Percentiles rank a stretch among this genome's conserved stretches.
Conservation (phyloP, 1,140 invertebrate species). For the Heterodera schachtii region DNA sequence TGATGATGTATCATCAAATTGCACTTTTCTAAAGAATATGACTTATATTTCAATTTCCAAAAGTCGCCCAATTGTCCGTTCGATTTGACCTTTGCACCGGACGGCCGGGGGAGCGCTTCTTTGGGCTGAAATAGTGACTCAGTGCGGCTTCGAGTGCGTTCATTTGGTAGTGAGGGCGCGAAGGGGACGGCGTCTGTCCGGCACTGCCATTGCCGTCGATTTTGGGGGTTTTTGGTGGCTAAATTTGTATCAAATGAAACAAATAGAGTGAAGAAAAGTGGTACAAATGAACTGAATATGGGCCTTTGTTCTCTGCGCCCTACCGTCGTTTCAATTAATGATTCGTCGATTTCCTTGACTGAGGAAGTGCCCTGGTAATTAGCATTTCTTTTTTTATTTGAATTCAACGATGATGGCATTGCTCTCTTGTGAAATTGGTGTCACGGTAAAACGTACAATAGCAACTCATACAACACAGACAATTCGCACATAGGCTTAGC, state of each 20-base stretch:
- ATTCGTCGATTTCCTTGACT: too few relatives aligned
- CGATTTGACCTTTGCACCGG: neutral
- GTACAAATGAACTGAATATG: too few relatives aligned
- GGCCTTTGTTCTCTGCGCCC: too few relatives aligned
- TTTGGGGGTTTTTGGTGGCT: constrained; percentile 29
- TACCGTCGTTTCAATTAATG: neutral
- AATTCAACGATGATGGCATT: too few relatives aligned
- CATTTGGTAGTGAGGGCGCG: constrained; percentile 25
- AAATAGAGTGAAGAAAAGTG: too few relatives aligned
- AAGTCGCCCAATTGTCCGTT: too few relatives aligned
- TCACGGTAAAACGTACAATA: too few relatives aligned
- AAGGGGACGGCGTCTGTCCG: constrained; percentile 19
- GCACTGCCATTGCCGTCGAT: constrained; percentile 4
- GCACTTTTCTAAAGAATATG: neutral
- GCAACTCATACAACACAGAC: too few relatives aligned
- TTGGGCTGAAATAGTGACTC: constrained; percentile 31
- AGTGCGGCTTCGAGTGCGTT: constrained; percentile 13
- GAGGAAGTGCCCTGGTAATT: neutral
- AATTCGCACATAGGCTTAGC: too few relatives aligned
- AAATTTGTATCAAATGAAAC: neutral
- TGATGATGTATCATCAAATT: neutral
- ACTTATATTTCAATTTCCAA: too few relatives aligned
- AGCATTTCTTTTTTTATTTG: constrained; percentile 1
- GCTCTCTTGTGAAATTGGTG: too few relatives aligned
- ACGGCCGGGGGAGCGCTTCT: constrained; percentile 27